Conservation (phyloP, 2,797 vertebrate species). For the Balearica regulorum region DNA sequence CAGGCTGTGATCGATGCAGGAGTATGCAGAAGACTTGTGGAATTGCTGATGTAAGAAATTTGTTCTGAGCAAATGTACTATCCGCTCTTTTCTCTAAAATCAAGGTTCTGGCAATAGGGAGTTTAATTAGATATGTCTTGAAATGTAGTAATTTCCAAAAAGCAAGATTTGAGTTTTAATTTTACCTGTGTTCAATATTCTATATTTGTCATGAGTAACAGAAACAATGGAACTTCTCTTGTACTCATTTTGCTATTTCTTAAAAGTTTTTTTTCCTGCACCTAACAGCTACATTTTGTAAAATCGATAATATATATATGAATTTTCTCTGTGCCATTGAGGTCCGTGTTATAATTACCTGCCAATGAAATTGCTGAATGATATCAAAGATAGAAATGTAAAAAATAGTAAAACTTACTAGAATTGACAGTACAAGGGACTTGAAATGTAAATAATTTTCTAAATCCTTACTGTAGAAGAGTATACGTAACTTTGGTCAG, state of each 20-base stretch:
- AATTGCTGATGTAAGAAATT: constrained; percentile 88
- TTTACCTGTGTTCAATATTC: not conserved
- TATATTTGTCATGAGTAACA: not conserved
- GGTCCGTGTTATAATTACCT: not conserved
- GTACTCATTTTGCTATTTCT: not conserved
- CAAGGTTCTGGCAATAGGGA: not conserved
- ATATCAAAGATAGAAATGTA: not conserved
- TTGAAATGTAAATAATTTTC: not conserved
- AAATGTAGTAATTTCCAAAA: not conserved
- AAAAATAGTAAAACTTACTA: not conserved
- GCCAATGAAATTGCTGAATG: not conserved
- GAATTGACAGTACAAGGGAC: not conserved
- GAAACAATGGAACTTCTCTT: not conserved
- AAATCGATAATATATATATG: not conserved
- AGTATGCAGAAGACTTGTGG: constrained; percentile 94
- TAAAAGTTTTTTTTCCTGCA: not conserved
- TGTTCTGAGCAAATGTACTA: not conserved
- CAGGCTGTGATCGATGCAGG: constrained; percentile 97
- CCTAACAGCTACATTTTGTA: not conserved
- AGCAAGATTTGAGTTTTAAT: not conserved
- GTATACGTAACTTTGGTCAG: not conserved
- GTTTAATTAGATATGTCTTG: not conserved
- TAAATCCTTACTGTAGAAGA: not conserved
- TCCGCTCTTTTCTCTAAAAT: not conserved
- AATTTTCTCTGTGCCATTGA: not conserved